Base-by-base conservation (phyloP, 2,797 vertebrate genomes). In the Bradypodion ventrale region DNA sequence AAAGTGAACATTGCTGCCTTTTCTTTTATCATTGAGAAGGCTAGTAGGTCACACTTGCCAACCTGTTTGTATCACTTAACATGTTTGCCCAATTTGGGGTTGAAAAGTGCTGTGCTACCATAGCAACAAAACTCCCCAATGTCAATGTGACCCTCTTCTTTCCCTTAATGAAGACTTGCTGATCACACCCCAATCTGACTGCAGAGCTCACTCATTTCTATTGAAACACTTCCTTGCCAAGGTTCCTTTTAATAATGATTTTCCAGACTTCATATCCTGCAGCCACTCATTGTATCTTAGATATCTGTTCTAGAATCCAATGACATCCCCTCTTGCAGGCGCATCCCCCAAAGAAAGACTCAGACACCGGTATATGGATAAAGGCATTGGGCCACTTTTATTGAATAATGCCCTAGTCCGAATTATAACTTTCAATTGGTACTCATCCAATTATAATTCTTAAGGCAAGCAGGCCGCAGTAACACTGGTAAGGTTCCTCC, bases 61-160 rank as follows among this genome's bases (percentile, higher is more conserved):
- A 32, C 27, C 79, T 85, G 66, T 59, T 59, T 66, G 69, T 32
- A n/a, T 74, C 52, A 59, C 42, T 81, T 46, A 75, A 62, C 70
- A 85, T 37, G 25, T 62, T 80, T 80, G 60, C 68, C 37, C 13
- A 37, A 49, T 75, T 75, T 68, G 46, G 78, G 78, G 75, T 81
- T 69, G 40, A 73, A 69, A 60, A 81, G 59, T 85, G 40, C 49
- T 76, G 69, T 75, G 78, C 63, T 81, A 25, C 78, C 73, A 85
- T 85, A 40, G 40, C 27, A 85, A 81, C 78, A 8, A 85, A 80
- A 44, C 40, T 49, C 5, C 12, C 23, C n/a, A 49, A 23, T 70
- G 62, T 68, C 70, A 80, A 44, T 46, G 49, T 80, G 78, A 40
- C 52, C 63, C 35, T 78, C 37, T 49, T 76, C 37, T 69, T 69